Conservation (phyloP, 1,140 invertebrate genomes). For the Lepidostoma basale region DNA sequence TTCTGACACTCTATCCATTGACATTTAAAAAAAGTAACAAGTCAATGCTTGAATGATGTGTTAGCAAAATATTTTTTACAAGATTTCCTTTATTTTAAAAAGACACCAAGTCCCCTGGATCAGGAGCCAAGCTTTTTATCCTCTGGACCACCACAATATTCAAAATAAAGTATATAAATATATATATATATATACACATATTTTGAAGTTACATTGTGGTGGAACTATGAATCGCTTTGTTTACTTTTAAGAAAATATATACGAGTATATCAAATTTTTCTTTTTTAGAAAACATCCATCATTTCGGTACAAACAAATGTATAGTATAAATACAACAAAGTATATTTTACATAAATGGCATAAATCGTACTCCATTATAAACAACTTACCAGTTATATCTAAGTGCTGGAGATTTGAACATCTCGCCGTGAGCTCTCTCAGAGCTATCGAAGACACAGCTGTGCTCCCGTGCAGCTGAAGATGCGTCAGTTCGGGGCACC, state of each 20-base stretch:
- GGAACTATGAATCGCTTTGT: neutral
- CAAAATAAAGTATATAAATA: too few species aligned
- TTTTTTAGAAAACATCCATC: neutral
- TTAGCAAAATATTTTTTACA: too few species aligned
- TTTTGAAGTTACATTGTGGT: neutral
- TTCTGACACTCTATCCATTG: too few species aligned
- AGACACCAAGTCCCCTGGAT: too few species aligned
- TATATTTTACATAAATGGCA: too few species aligned
- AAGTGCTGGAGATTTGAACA: slow-evolving; percentile 75
- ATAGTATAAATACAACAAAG: too few species aligned
- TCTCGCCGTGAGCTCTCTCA: slow-evolving; percentile 69
- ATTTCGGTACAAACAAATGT: neutral
- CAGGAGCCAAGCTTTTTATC: too few species aligned
- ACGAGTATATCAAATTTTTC: neutral
- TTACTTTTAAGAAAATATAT: neutral
- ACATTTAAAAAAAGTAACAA: too few species aligned
- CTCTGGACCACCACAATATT: too few species aligned
- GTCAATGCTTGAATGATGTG: too few species aligned
- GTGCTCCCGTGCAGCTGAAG: slow-evolving; percentile 74
- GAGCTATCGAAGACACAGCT: slow-evolving; percentile 62
- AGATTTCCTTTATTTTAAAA: too few species aligned
- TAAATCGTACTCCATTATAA: too few species aligned
- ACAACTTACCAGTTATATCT: slow-evolving; percentile 71
- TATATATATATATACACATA: neutral
- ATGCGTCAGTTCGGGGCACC: slow-evolving; percentile 75